These are phyloP conservation scores for Aelia acuminata DNA, from an alignment of 2,888 invertebrate genomes.

Conservation along the genomic window DNA sequence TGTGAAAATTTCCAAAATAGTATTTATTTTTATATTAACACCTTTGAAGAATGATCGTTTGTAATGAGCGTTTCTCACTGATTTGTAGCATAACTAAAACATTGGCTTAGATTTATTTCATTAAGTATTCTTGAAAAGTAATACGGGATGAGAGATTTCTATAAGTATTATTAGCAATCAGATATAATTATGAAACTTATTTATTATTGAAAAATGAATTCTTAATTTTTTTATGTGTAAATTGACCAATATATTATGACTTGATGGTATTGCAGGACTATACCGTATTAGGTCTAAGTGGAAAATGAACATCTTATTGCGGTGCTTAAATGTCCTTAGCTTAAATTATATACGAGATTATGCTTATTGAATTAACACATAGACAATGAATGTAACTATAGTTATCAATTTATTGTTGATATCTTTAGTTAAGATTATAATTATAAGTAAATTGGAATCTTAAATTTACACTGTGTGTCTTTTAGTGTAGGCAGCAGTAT, in stretches of 20 bases:
- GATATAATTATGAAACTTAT: neutral
- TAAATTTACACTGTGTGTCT: neutral
- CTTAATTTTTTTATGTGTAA: neutral
- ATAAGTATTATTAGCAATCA: neutral
- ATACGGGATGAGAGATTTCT: neutral
- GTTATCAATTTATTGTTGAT: constrained; percentile 26
- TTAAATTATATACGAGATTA: neutral
- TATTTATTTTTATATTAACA: neutral
- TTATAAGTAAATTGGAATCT: neutral
- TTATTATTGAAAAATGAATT: neutral
- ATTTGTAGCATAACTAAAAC: neutral
- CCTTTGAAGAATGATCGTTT: neutral
- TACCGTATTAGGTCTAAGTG: neutral
- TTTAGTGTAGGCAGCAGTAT: neutral
- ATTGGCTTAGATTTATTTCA: constrained; percentile 3
- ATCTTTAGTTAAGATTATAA: neutral
- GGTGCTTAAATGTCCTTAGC: neutral
- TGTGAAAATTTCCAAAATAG: neutral
- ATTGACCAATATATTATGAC: neutral
- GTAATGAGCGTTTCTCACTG: constrained; percentile 4
- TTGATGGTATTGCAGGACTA: neutral
- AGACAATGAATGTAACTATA: neutral
- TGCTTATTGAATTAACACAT: neutral
- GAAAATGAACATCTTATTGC: neutral
- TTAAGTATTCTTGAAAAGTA: neutral